Evolutionary conservation across 2,113 vertebrate species (phyloP).

Genomic region (Turdus rufiventris): DNA sequence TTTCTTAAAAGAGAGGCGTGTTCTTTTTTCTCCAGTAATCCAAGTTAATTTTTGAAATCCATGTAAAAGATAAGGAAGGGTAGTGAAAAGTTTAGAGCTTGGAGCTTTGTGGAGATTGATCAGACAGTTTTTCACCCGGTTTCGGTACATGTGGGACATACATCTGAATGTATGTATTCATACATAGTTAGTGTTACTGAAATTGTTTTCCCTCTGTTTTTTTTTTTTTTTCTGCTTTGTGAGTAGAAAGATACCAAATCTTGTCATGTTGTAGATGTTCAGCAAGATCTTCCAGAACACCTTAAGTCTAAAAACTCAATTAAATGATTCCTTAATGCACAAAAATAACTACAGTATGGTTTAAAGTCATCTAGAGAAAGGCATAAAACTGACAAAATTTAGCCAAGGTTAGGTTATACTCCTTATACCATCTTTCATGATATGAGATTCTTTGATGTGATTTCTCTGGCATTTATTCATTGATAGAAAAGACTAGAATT

Average conservation of each 20-base stretch:
- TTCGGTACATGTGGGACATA: not conserved
- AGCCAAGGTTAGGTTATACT: not conserved
- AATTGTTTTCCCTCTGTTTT: fast-evolving
- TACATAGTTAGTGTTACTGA: not conserved
- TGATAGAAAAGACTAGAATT: not conserved
- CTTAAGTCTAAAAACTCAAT: not conserved
- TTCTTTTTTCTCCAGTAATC: not conserved
- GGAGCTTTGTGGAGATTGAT: not conserved
- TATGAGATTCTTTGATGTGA: not conserved
- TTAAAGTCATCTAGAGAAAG: not conserved
- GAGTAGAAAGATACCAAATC: not conserved
- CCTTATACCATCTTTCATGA: not conserved
- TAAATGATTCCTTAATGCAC: not conserved
- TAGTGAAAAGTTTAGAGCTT: not conserved
- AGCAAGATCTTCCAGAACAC: not conserved
- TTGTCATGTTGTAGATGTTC: not conserved
- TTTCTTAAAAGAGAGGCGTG: not conserved
- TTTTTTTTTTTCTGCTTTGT: not conserved
- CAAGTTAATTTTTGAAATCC: not conserved
- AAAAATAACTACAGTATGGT: not conserved
- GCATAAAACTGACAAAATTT: not conserved
- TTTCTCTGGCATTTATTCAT: not conserved
- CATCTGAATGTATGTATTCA: not conserved
- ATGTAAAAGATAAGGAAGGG: not conserved
- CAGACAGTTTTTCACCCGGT: not conserved